A percentile compares a stretch with the other conserved stretches of the same genome.
These are phyloP conservation scores for Phaetusa simplex DNA, from an alignment of 2,113 vertebrate genomes.

Conservation along the genomic window DNA sequence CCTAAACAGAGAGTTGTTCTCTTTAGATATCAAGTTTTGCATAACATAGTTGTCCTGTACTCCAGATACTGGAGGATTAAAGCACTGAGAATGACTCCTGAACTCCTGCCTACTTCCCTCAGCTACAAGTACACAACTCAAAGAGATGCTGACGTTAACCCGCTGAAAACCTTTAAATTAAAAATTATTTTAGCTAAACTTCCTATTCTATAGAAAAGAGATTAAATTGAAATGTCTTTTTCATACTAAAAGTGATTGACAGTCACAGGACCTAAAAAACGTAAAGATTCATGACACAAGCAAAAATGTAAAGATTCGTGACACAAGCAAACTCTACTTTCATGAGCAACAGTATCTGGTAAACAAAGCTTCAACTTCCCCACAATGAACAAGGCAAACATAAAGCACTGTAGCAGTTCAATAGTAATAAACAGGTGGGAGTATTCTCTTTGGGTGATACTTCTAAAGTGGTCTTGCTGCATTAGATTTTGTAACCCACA, in stretches of 20 bases:
- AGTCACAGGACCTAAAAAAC: neutral
- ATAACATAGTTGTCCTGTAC: neutral
- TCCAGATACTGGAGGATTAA: neutral
- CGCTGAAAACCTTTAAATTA: neutral
- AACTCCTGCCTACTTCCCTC: neutral
- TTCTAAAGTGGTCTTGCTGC: conserved; percentile 29
- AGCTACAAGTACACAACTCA: neutral
- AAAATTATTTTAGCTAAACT: neutral
- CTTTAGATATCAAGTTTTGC: neutral
- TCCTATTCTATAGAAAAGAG: neutral
- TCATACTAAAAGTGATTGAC: neutral
- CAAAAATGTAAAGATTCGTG: neutral
- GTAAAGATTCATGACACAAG: too few species aligned
- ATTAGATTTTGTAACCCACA: conserved; percentile 36
- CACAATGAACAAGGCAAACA: neutral
- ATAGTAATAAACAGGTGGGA: conserved; percentile 33
- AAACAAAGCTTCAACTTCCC: neutral
- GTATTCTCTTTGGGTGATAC: neutral
- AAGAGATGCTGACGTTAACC: neutral
- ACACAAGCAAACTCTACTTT: neutral
- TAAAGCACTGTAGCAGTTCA: neutral
- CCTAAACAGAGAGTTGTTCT: neutral
- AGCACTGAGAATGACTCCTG: neutral
- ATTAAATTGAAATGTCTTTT: neutral
- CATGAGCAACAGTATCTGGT: neutral